Base-by-base conservation (phyloP, 2,888 invertebrate genomes). In the Agrilus mali region DNA sequence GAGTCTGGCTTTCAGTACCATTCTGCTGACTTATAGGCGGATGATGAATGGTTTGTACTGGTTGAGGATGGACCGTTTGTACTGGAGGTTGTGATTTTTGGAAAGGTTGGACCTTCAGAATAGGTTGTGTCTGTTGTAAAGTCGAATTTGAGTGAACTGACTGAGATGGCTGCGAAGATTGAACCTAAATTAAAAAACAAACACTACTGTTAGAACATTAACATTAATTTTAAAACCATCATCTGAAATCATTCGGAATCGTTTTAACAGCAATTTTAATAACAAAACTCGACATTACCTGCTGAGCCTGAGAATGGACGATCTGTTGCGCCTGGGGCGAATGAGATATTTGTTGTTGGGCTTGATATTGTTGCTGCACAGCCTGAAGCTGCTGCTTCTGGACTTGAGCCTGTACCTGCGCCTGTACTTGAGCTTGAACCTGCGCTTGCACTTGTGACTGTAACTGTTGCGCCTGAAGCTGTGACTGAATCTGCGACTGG, bases 21-120 rank as follows among this genome's bases (percentile, higher is more conserved):
- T 27, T 27, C 17, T 46, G 44, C 7, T 47, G 50, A 15, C 51
- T 53, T 31, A 41, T 43, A 35, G 52, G 46, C 45, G 48, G 57
- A 33, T 52, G 55, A 12, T 56, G 53, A 7, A 50, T 50, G 5
- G 60, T 56, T 46, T 59, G 60, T 12, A 60, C 57, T 7, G 62
- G 64, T 46, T 63, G 64, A 4, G 60, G 60, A 46, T 61, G 61
- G 14, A 66, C 65, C 0, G 65, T 63, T 50, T 65, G 66, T 12
- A 66, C 65, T 1, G 65, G 66, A 16, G 64, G 64, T 51, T 66
- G 46, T 6, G 58, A 53, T 45, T 66, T 66, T 51, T 65, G 65
- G 45, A 65, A 66, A 15, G 66, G 66, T 46, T 66, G 65, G 13
- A 59, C 63, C 39, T 54, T 50, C 13, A 51, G 45, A 7, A 53